These are phyloP conservation scores for Neopelma chrysocephalum DNA, from an alignment of 2,797 vertebrate species.

Conservation along the genomic window DNA sequence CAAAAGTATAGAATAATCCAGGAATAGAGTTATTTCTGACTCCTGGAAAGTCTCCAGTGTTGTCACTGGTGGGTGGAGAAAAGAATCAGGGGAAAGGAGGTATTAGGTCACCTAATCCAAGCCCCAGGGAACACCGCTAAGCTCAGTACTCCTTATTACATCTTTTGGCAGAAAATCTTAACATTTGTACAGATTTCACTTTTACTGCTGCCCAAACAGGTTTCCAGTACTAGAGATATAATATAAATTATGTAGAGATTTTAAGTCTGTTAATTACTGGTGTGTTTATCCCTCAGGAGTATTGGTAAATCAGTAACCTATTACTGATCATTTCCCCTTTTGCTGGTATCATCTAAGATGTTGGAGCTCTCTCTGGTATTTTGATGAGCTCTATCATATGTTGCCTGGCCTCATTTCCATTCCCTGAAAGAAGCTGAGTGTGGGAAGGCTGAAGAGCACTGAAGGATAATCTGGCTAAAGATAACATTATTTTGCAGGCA, in stretches of 20 bases:
- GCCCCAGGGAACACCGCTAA: neutral
- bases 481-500: neutral
- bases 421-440: neutral
- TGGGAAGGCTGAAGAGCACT: conserved; percentile 6
- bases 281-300: neutral
- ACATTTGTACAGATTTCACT: neutral
- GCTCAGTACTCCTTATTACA: neutral
- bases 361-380: neutral
- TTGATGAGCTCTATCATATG: neutral
- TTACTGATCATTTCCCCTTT: neutral
- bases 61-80: conserved; percentile 8
- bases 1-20: neutral
- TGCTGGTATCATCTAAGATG: neutral
- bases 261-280: neutral
- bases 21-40: neutral
- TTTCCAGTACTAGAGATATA: neutral
- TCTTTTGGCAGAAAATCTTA: neutral
- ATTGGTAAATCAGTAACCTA: neutral
- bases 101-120: conserved; percentile 43
- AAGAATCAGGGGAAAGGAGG: conserved; percentile 6
- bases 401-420: neutral
- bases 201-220: neutral
- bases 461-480: neutral
- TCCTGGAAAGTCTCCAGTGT: conserved; percentile 2
- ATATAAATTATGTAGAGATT: neutral